Evolutionary conservation across 2,888 invertebrate genomes (phyloP).

Genomic region (Acronicta alni): DNA sequence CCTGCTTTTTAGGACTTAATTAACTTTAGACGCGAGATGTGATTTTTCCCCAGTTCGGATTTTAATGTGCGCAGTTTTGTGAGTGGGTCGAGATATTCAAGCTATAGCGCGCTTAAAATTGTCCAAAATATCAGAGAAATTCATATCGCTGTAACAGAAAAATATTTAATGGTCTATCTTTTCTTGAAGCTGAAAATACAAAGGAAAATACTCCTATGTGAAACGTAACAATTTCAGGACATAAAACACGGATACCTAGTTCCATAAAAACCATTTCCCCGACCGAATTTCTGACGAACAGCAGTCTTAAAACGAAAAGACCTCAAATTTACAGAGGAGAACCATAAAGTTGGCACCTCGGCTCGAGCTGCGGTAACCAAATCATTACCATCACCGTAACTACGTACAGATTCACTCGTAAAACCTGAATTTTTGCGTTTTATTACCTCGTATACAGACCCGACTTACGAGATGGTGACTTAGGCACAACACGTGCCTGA

Average conservation of each 20-base stretch:
- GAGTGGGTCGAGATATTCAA: background rate
- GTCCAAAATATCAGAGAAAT: background rate
- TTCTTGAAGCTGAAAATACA: background rate
- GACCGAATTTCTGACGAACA: conserved; percentile 27
- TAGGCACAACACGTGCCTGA: conserved; percentile 53
- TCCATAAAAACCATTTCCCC: conserved; percentile 40
- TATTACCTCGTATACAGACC: conserved; percentile 68
- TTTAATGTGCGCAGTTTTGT: conserved; percentile 18
- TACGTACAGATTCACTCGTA: conserved; percentile 73
- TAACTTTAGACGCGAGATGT: conserved; percentile 46
- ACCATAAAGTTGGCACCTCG: conserved; percentile 63
- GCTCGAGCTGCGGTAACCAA: conserved; percentile 60
- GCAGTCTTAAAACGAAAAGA: conserved; percentile 50
- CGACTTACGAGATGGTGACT: conserved; percentile 49
- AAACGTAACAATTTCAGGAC: conserved; percentile 16
- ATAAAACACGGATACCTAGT: conserved; percentile 42
- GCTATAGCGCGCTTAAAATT: background rate
- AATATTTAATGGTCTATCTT: background rate
- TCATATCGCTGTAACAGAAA: background rate
- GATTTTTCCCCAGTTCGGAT: conserved; percentile 37
- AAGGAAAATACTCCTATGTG: conserved; percentile 1
- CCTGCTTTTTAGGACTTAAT: conserved; percentile 57
- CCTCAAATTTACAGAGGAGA: conserved; percentile 52
- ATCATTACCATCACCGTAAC: conserved; percentile 71
- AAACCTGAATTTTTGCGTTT: conserved; percentile 71